These are phyloP conservation scores for Cheirogaleus major DNA, from an alignment of 2,797 vertebrate genomes.

Conservation along the genomic window DNA sequence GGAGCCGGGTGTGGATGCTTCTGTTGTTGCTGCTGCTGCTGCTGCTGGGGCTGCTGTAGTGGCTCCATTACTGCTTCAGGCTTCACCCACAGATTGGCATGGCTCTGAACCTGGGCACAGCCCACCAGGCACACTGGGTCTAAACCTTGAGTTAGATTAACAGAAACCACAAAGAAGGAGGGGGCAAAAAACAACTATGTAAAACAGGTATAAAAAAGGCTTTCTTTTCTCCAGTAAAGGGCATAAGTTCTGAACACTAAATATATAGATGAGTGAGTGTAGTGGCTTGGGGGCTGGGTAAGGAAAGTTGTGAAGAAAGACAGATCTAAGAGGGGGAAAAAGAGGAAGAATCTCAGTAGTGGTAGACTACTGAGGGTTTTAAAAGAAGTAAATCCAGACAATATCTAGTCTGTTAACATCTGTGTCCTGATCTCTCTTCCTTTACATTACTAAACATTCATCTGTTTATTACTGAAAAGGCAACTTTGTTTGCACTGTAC, in stretches of 20 bases:
- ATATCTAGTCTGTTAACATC: background rate
- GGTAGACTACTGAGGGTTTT: background rate
- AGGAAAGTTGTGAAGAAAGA: background rate
- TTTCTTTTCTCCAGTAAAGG: constrained; percentile 52
- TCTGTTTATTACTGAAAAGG: constrained; percentile 45
- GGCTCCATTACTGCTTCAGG: constrained; percentile 94
- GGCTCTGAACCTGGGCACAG: constrained; percentile 84
- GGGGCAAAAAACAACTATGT: background rate
- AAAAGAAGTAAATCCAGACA: constrained; percentile 27
- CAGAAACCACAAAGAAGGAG: constrained; percentile 80
- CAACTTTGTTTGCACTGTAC: background rate
- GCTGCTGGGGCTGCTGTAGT: constrained; percentile 95
- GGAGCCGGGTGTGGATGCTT: constrained; percentile 83
- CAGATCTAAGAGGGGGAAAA: background rate
- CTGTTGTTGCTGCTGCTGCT: constrained; percentile 92
- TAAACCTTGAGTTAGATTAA: constrained; percentile 76
- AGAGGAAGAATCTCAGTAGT: background rate
- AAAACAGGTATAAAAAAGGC: constrained; percentile 54
- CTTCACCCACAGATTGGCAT: constrained; percentile 90
- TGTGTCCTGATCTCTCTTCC: constrained; percentile 1
- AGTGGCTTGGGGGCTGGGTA: background rate
- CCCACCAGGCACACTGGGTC: constrained; percentile 73
- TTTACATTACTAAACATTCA: constrained; percentile 36
- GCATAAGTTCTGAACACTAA: constrained; percentile 1
- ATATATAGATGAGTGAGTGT: background rate